Base-by-base conservation (phyloP, 2,113 vertebrate species). In the Condylura cristata region DNA sequence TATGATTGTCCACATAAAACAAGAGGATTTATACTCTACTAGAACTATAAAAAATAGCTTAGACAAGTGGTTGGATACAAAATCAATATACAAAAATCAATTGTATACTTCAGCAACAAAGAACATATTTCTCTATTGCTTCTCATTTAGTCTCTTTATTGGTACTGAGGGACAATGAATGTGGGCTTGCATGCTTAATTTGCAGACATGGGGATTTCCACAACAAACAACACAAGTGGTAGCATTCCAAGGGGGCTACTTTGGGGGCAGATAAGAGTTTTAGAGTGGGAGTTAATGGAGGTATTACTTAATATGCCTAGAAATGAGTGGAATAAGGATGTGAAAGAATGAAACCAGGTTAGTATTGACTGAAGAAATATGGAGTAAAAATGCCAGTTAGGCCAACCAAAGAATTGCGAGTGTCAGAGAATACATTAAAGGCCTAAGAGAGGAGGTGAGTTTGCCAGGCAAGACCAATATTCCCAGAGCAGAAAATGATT, bases 41-140 rank as follows among this genome's bases (percentile, higher is more conserved):
- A 66, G 44, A 89, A 80, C 32, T 63, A 51, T 51, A 37, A 89
- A 37, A 89, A 89, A 28, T 75, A 86, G 11, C 86, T 82, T 37
- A 48, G 26, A n/a, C 79, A 86, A 44, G 58, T 88, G 11, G 3
- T 84, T 94, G 28, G 6, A 48, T 80, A 71, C n/a, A 60, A 83
- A 93, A 86, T 89, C 17, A 90, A 86, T 70, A 75, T 34, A 86
- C 14, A 79, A 70, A 93, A 89, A 63, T 93, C 68, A 84, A 56
- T 71, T 65, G 6, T 75, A 18, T 76, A 75, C 61, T 66, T 94
- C 4, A 60, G 26, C 65, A 87, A 86, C n/a, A 34, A 65, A 63
- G 56, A 93, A 39, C 13, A 63, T 3, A 24, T 61, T 74, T 80
- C 51, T 71, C 0, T 89, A 37, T 60, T 18, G 87, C 72, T 79